A percentile compares a stretch with the other conserved stretches of the same genome.
Evolutionary conservation across 2,888 invertebrate species (phyloP).

Genomic region (Coleophora deauratella): DNA sequence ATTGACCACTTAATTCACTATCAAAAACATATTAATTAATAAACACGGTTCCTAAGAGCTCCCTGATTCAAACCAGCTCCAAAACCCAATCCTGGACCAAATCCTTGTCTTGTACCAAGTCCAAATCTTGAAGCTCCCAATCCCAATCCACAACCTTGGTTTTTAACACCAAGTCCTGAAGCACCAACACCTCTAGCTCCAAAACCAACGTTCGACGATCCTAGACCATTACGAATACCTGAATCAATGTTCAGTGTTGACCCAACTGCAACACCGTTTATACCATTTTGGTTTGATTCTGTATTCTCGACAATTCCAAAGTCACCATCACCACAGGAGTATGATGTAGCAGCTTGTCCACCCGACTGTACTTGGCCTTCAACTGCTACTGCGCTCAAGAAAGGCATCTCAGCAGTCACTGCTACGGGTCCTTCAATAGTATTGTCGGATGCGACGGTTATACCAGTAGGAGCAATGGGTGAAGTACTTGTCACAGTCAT

Average conservation of each 20-base stretch:
- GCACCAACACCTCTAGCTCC: slow-evolving; percentile 15
- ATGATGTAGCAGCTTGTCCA: slow-evolving; percentile 19
- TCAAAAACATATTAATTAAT: no score
- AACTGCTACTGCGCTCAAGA: slow-evolving; percentile 20
- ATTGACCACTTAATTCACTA: no score
- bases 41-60: background rate
- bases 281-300: no score
- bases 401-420: slow-evolving; percentile 22
- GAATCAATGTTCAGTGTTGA: no score
- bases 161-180: no score
- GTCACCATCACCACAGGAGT: slow-evolving; percentile 21
- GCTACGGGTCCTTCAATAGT: slow-evolving; percentile 22
- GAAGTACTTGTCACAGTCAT: slow-evolving; percentile 15
- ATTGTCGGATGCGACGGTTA: slow-evolving; percentile 24
- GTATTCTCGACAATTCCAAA: slow-evolving; percentile 13
- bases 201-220: slow-evolving; percentile 11
- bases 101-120: no score
- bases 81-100: no score
- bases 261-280: no score
- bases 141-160: no score
- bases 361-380: slow-evolving; percentile 19
- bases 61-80: background rate
- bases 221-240: no score
- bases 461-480: slow-evolving; percentile 20
- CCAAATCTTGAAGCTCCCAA: no score